Percentiles rank a stretch among this genome's conserved stretches.
These are phyloP conservation scores for Gallinago paraguaiae DNA, from an alignment of 2,113 vertebrate species.

Conservation along the genomic window DNA sequence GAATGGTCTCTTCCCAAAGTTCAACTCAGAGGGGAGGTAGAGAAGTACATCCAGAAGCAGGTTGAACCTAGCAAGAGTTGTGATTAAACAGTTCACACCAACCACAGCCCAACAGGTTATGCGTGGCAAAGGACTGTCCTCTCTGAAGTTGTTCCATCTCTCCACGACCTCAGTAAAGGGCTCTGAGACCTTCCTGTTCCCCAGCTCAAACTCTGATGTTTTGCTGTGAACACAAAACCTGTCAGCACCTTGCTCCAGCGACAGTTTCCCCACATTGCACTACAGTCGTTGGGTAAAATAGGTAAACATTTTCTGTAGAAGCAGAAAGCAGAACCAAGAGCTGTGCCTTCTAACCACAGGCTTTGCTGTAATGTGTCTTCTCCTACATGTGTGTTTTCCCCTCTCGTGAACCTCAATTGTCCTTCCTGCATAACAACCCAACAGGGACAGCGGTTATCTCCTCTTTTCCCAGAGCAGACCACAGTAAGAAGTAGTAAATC, in stretches of 20 bases:
- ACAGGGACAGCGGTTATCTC: background rate
- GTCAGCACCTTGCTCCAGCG: background rate
- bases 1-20: background rate
- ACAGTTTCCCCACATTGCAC: background rate
- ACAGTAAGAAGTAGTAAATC: background rate
- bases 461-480: background rate
- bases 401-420: background rate
- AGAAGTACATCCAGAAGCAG: background rate
- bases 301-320: background rate
- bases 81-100: accelerated
- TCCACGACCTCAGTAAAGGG: accelerated
- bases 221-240: background rate
- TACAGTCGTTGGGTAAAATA: background rate
- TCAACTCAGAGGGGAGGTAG: background rate
- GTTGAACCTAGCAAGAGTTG: background rate
- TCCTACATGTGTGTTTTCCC: background rate
- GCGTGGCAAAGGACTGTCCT: background rate
- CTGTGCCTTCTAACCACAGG: background rate
- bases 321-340: background rate
- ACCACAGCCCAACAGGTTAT: background rate
- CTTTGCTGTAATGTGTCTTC: background rate
- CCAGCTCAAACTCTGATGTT: background rate
- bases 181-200: background rate
- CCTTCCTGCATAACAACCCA: background rate
- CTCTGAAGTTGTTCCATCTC: background rate